Percentiles rank a stretch among this genome's conserved stretches.
phyloP scores from a whole-genome alignment of 2,113 vertebrate species.

The Poecile atricapillus region DNA sequence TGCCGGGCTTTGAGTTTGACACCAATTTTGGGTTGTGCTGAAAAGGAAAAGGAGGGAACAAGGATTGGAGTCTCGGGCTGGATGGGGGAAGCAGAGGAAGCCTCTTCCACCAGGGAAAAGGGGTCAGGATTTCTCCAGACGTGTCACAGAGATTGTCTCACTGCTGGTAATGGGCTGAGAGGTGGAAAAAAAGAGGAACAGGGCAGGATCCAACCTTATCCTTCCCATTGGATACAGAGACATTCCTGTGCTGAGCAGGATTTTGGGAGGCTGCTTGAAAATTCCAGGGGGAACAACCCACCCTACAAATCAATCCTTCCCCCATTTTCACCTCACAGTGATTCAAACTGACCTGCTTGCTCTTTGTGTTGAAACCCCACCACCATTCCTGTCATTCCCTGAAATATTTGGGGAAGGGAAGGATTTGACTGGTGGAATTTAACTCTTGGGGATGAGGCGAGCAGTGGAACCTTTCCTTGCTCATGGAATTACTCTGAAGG shows the following conservation, averaged over 20 bases:
- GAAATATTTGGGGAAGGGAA: neutral
- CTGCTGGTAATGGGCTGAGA: neutral
- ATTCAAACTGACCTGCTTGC: neutral
- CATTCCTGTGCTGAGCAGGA: neutral
- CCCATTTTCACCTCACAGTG: neutral
- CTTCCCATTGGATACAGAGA: neutral
- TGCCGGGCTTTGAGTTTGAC: neutral
- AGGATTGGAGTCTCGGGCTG: neutral
- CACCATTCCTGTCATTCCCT: neutral
- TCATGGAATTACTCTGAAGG: neutral
- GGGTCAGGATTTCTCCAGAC: neutral
- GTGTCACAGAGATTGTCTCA: neutral
- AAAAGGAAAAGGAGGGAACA: neutral
- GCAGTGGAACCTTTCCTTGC: neutral
- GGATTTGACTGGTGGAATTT: neutral
- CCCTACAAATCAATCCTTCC: neutral
- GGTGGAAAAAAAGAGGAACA: neutral
- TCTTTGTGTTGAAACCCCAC: neutral
- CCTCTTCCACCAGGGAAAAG: neutral
- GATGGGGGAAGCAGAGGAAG: neutral
- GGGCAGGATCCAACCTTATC: neutral
- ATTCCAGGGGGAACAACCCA: fast-evolving
- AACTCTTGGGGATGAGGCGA: too few species aligned
- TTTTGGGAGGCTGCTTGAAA: neutral
- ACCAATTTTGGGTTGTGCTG: neutral